Base-by-base conservation (phyloP, 2,888 invertebrate species). In the Horisme vitalbata region DNA sequence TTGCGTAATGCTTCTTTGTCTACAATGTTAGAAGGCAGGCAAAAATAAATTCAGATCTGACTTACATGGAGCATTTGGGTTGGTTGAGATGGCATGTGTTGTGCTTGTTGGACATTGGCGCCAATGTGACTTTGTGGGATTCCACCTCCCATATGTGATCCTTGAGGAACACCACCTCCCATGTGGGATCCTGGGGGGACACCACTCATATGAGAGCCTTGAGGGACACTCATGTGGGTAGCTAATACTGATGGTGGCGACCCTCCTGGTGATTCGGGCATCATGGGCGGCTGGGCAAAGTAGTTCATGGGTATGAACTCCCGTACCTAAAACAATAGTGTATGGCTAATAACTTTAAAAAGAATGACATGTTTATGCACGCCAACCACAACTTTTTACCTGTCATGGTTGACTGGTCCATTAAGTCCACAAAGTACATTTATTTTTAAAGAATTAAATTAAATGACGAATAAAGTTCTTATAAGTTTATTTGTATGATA, bases 261-360 rank as follows among this genome's bases (percentile, higher is more conserved):
- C 2, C 82, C 71, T 49, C 59, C 76, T 0, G 88, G 82, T 0
- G 88, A 77, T 10, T 83, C 84, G 0, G 76, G 72, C 41, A 88
- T 44, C 10, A 84, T 66, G 23, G 57, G 62, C 3, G 71, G 52
- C 31, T 46, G 72, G 12, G 57, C 61, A 53, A 71, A 88, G 63
- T 84, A 89, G 53, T 71, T 79, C 62, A 85, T 68, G 1, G 88
- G 88, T 31, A 86, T 73, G 67, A 78, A 89, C 52, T 89, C 90
- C 8, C 75, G 55, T 31, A 83, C 77, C 83, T 83, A 35, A 12
- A 57, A 50, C 13, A 41, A 45, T 37, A 28, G 6, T 14, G n/a
- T 4, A n/a, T n/a, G n/a, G n/a, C n/a, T n/a, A n/a, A n/a, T n/a
- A n/a, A n/a, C n/a, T n/a, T n/a, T n/a, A n/a, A n/a, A n/a, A n/a